phyloP scores from a whole-genome alignment of 2,113 vertebrate genomes.

The human region DNA sequence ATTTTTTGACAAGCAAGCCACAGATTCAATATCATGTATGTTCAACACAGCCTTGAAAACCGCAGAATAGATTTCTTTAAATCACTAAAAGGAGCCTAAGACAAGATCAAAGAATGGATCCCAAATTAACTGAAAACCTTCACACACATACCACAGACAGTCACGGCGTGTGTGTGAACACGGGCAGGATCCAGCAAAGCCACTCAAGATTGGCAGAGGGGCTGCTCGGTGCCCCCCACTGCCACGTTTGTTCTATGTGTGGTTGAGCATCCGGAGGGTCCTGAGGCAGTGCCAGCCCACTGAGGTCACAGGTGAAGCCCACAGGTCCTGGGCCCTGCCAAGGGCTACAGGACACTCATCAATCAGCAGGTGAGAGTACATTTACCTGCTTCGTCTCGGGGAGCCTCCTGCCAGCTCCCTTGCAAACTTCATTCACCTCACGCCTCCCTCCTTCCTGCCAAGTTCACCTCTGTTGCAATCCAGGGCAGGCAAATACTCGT shows the following conservation, averaged over 20 bases:
- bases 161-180: accelerated
- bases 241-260: accelerated
- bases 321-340: neutral
- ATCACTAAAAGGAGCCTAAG: neutral
- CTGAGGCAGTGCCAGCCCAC: too few species aligned
- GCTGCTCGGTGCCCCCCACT: accelerated
- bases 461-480: neutral
- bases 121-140: neutral
- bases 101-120: neutral
- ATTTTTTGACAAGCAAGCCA: neutral
- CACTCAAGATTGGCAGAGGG: neutral
- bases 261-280: neutral
- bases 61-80: neutral
- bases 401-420: neutral
- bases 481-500: neutral
- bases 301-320: neutral
- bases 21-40: neutral
- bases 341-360: neutral
- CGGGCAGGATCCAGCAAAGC: neutral
- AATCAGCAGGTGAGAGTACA: too few species aligned
- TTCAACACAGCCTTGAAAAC: neutral
- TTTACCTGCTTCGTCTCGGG: too few species aligned
- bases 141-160: neutral
- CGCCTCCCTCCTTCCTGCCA: neutral
- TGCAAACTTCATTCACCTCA: neutral